Conservation (phyloP, 2,113 vertebrate genomes). For the Cavia porcellus region DNA sequence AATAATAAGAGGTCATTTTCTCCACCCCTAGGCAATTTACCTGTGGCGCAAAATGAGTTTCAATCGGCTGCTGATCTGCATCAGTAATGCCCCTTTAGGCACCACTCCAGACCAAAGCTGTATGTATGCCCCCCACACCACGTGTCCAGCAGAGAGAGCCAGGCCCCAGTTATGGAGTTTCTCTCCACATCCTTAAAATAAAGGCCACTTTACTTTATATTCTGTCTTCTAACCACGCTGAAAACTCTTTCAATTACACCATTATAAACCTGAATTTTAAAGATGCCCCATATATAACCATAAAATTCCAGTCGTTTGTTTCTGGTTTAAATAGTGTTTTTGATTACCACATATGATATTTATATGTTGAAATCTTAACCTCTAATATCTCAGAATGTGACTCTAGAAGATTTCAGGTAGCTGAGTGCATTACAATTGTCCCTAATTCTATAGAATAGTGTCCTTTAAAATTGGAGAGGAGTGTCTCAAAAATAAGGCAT, state of each 20-base stretch:
- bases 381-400: background rate
- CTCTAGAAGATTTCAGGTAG: background rate
- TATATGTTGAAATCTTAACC: background rate
- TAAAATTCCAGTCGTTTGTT: background rate
- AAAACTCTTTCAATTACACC: too few relatives aligned
- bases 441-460: background rate
- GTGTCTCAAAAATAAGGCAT: background rate
- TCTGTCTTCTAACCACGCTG: too few relatives aligned
- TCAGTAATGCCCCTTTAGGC: too few relatives aligned
- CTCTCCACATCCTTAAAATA: too few relatives aligned
- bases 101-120: too few relatives aligned
- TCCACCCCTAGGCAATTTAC: too few relatives aligned
- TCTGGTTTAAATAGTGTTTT: background rate
- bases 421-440: background rate
- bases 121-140: too few relatives aligned
- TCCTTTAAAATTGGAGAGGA: background rate
- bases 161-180: too few relatives aligned
- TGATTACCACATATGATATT: background rate
- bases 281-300: background rate
- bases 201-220: too few relatives aligned
- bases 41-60: too few relatives aligned
- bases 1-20: background rate
- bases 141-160: too few relatives aligned
- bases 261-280: background rate
- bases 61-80: too few relatives aligned